Percentiles rank a stretch among this genome's conserved stretches.
These are phyloP conservation scores for Dissostichus mawsoni DNA, from an alignment of 2,113 vertebrate species.

Conservation along the genomic window DNA sequence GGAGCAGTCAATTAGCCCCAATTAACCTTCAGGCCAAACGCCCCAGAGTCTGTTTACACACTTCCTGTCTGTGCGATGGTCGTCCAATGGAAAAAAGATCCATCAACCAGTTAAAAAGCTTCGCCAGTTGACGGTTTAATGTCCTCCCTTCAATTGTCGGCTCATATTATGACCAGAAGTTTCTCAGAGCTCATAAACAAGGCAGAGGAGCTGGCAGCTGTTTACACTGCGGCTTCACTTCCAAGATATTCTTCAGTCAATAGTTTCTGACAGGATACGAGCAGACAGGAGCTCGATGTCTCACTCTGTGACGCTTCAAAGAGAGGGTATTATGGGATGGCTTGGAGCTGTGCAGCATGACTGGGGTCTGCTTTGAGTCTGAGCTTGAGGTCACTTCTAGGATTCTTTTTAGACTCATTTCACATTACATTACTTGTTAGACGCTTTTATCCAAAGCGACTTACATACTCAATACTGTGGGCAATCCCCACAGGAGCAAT, in stretches of 20 bases:
- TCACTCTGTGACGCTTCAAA: conserved; percentile 8
- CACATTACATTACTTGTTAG: no score
- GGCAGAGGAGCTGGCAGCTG: conserved; percentile 13
- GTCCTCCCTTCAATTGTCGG: conserved; percentile 6
- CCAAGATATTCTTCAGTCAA: not conserved
- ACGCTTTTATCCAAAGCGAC: no score
- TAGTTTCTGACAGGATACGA: not conserved
- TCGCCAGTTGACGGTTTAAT: conserved; percentile 43
- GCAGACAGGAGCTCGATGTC: not conserved
- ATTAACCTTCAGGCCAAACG: conserved; percentile 45
- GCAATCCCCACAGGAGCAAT: no score
- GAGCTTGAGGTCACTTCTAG: not conserved
- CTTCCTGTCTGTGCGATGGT: not conserved
- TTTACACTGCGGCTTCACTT: not conserved
- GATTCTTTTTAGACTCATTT: no score
- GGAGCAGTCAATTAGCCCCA: conserved; percentile 45
- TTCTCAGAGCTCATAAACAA: conserved; percentile 23
- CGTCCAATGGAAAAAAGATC: conserved; percentile 30
- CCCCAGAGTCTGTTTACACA: not conserved
- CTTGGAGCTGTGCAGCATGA: not conserved
- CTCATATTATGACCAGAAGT: conserved; percentile 38
- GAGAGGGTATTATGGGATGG: not conserved
- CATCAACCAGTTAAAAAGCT: conserved; percentile 67
- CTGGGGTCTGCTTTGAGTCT: not conserved
- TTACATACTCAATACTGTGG: no score